Evolutionary conservation across 2,888 invertebrate genomes (phyloP).

Genomic region (Nysson spinosus): DNA sequence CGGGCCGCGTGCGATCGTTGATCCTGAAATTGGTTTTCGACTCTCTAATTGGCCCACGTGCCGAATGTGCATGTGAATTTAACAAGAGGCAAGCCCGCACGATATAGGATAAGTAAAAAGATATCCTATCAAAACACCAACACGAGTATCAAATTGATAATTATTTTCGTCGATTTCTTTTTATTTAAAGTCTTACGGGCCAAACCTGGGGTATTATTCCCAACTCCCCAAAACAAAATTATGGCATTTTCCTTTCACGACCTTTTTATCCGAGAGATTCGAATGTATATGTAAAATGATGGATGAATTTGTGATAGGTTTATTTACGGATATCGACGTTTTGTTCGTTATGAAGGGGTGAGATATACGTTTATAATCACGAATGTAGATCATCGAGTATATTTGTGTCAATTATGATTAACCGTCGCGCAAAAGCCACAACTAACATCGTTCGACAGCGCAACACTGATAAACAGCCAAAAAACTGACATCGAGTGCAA

Average conservation of each 20-base stretch:
- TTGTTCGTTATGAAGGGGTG: too few relatives aligned
- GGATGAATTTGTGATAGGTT: background rate
- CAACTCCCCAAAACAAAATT: too few relatives aligned
- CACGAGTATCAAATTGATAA: too few relatives aligned
- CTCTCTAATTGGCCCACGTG: constrained; percentile 58
- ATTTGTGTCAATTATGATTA: constrained; percentile 5
- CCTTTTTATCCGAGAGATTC: constrained; percentile 28
- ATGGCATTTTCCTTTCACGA: background rate
- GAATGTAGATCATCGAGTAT: background rate
- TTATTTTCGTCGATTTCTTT: too few relatives aligned
- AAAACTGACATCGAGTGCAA: constrained; percentile 62
- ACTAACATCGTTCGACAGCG: constrained; percentile 44
- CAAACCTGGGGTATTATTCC: background rate
- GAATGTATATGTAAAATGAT: constrained; percentile 1
- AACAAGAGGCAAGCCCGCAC: constrained; percentile 51
- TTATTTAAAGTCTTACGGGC: too few relatives aligned
- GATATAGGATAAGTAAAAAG: background rate
- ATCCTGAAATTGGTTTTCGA: constrained; percentile 65
- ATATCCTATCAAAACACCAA: background rate
- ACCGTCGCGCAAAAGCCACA: constrained; percentile 37
- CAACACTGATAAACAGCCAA: constrained; percentile 65
- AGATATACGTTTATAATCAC: background rate
- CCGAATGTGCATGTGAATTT: constrained; percentile 56
- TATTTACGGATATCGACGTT: too few relatives aligned
- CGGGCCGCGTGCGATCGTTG: constrained; percentile 59